These are phyloP conservation scores for Tipula confusa DNA, from an alignment of 2,888 invertebrate genomes.

Conservation along the genomic window DNA sequence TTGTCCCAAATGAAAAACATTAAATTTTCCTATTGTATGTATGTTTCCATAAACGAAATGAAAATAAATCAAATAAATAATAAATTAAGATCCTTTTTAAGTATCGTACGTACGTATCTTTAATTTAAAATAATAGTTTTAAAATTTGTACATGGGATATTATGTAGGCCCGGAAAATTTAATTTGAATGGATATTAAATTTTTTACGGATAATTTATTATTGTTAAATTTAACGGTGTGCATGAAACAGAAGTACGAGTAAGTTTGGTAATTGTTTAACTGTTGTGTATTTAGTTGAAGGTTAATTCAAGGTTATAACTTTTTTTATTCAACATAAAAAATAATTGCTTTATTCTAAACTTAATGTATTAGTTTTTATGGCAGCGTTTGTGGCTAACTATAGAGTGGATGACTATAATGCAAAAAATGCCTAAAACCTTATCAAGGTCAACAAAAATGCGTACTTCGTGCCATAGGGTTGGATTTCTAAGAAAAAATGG, in stretches of 20 bases:
- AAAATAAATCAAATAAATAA: background rate
- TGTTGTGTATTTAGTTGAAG: background rate
- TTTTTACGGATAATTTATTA: background rate
- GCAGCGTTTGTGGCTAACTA: too few relatives aligned
- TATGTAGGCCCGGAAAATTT: background rate
- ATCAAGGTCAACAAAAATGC: too few relatives aligned
- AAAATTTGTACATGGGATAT: background rate
- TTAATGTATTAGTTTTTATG: too few relatives aligned
- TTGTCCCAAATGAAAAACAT: background rate
- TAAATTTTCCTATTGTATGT: background rate
- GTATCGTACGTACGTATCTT: background rate
- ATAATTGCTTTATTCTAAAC: too few relatives aligned
- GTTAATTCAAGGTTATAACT: background rate
- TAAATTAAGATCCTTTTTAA: background rate
- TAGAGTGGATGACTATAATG: too few relatives aligned
- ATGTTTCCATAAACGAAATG: background rate
- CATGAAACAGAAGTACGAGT: too few relatives aligned
- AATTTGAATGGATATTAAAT: background rate
- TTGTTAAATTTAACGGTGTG: background rate
- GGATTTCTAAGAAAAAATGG: too few relatives aligned
- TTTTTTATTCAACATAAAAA: background rate
- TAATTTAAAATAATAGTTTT: conserved; percentile 1
- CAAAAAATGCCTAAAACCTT: too few relatives aligned
- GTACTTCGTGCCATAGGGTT: too few relatives aligned
- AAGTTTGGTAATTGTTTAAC: background rate